These are phyloP conservation scores for Epiblema foenella DNA, from an alignment of 2,888 invertebrate species.

Conservation along the genomic window DNA sequence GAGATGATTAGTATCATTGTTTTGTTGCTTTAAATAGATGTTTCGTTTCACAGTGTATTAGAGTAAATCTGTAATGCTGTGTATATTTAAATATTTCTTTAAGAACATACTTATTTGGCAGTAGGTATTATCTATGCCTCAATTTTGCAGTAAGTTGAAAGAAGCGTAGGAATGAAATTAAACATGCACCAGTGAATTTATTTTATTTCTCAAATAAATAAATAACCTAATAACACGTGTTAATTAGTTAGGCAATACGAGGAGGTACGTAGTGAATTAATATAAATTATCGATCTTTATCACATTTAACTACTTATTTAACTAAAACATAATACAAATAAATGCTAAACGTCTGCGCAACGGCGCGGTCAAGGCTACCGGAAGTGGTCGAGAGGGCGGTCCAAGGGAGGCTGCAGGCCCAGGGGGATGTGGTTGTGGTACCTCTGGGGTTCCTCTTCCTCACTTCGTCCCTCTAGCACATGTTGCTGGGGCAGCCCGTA, in stretches of 20 bases:
- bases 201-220: constrained; percentile 54
- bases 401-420: constrained; percentile 75
- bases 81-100: too few species aligned
- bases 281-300: constrained; percentile 50
- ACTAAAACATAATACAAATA: constrained; percentile 39
- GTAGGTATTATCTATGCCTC: too few species aligned
- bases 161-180: constrained; percentile 15
- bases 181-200: constrained; percentile 21
- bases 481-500: constrained; percentile 70
- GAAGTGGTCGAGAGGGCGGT: constrained; percentile 78
- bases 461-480: constrained; percentile 70
- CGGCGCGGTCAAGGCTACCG: constrained; percentile 56
- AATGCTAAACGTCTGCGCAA: constrained; percentile 35
- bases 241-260: constrained; percentile 39
- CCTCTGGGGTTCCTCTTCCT: constrained; percentile 59
- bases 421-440: constrained; percentile 79
- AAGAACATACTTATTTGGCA: too few species aligned
- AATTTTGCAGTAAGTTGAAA: not conserved
- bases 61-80: too few species aligned
- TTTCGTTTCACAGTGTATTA: too few species aligned
- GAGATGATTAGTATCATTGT: too few species aligned
- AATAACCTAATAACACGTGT: constrained; percentile 53
- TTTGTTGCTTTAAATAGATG: too few species aligned
- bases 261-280: constrained; percentile 33
- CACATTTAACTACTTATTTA: constrained; percentile 50